A percentile compares a stretch with the other conserved stretches of the same genome.
These are phyloP conservation scores for Campoletis raptor DNA, from an alignment of 2,888 invertebrate species.

Conservation along the genomic window DNA sequence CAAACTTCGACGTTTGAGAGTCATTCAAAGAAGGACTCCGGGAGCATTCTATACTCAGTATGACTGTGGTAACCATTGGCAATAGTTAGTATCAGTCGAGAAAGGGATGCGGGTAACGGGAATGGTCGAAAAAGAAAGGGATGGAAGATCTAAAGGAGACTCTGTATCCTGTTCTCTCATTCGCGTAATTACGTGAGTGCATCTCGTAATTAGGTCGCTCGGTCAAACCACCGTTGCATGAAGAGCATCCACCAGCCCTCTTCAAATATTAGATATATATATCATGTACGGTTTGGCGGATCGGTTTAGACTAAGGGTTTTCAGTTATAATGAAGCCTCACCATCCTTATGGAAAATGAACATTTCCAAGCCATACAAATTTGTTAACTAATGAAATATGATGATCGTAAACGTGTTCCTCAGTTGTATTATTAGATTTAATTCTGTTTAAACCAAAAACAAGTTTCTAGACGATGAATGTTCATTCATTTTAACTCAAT, in stretches of 20 bases:
- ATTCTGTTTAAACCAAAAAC: not conserved
- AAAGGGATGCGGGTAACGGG: not conserved
- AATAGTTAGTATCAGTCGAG: conserved; percentile 3
- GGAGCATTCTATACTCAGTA: not conserved
- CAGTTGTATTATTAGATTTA: not conserved
- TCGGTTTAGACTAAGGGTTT: conserved; percentile 8
- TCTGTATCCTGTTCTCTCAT: conserved; percentile 43
- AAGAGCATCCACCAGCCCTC: conserved; percentile 42
- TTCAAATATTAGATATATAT: not conserved
- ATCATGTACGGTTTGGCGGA: not conserved
- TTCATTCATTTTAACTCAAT: not conserved
- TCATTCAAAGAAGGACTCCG: not conserved
- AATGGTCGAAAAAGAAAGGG: not conserved
- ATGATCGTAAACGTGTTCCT: not conserved
- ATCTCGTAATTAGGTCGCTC: conserved; percentile 71
- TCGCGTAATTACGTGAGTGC: conserved; percentile 67
- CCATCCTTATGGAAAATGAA: conserved; percentile 1
- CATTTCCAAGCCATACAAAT: not conserved
- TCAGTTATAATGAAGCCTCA: conserved; percentile 23
- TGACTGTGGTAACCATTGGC: conserved; percentile 17
- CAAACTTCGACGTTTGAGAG: not conserved
- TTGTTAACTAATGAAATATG: not conserved
- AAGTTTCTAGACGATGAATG: not conserved
- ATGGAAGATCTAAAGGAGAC: conserved; percentile 32
- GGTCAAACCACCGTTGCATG: conserved; percentile 67